Base-by-base conservation (phyloP, 2,113 vertebrate species). In the Campylomormyrus numenius region DNA sequence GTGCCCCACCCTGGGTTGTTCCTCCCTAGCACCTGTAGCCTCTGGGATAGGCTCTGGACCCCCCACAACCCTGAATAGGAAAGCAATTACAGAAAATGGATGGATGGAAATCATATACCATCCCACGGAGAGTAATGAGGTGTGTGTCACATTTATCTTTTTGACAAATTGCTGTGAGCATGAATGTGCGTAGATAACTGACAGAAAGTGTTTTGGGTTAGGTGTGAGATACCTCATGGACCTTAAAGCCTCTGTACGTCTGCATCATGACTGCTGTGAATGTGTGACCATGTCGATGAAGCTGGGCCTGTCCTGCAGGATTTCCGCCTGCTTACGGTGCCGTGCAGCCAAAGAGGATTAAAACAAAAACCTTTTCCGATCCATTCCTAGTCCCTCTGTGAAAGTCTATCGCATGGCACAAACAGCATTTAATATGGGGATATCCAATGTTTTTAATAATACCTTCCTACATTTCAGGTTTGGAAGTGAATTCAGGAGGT, bases 371-470 rank as follows among this genome's bases (percentile, higher is more conserved):
- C 83, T n/a, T 48, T 85, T 85, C 9, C 2, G 83, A 39, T 85
- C 50, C 50, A 56, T 53, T 56, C 31, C 50, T 87, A 13, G 1
- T 87, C 27, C 24, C 24, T 52, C 11, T 8, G 10, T 52, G 48
- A 52, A 56, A 35, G 49, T 53, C 27, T 87, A 85, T 48, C 15
- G 31, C 45, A 21, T 87, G n/a, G 24, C 85, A 56, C 49, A 87
- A 21, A 87, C 53, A 39, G 15, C 3, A 31, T 17, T 27, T 50
- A 87, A 35, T 87, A 27, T n/a, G 49, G n/a, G 27, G 85, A 87
- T 52, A 52, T 52, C 85, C 48, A 13, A 35, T 87, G 50, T 52
- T 87, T 85, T 74, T 74, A 80, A 89, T 66, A 56, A 80, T 80
- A 83, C 58, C 10, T 46, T 27, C 39, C 62, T 84, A 8, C 77